phyloP scores from a whole-genome alignment of 2,888 invertebrate genomes.

The Clepsis dumicolana region DNA sequence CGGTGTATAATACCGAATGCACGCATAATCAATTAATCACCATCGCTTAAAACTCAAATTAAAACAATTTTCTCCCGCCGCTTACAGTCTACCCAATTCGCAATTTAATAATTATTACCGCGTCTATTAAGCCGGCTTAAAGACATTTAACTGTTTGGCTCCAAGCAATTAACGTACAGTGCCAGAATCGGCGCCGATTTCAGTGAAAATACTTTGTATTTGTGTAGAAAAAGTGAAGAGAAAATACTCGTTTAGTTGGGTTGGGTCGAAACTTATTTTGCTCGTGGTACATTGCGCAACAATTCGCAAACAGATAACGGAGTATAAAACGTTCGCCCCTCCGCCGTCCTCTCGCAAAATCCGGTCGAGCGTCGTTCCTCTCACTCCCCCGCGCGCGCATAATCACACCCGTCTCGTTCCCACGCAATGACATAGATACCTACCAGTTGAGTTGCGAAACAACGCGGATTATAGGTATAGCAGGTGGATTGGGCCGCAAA shows the following conservation, averaged over 20 bases:
- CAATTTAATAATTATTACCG: constrained; percentile 68
- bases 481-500: constrained; percentile 84
- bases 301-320: constrained; percentile 83
- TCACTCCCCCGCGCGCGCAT: constrained; percentile 53
- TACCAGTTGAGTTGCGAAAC: constrained; percentile 78
- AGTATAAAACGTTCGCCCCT: constrained; percentile 74
- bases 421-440: constrained; percentile 82
- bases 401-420: constrained; percentile 59
- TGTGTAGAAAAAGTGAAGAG: constrained; percentile 44
- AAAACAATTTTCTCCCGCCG: constrained; percentile 64
- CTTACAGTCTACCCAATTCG: constrained; percentile 69
- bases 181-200: constrained; percentile 50
- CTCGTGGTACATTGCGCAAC: constrained; percentile 80
- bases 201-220: constrained; percentile 48
- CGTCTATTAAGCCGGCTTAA: constrained; percentile 62
- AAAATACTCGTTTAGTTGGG: constrained; percentile 54
- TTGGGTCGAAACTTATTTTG: constrained; percentile 73
- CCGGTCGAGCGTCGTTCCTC: constrained; percentile 66
- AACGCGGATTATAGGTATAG: constrained; percentile 79
- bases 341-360: constrained; percentile 77
- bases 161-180: constrained; percentile 53
- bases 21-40: constrained; percentile 49
- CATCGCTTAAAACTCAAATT: constrained; percentile 50
- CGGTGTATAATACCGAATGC: constrained; percentile 42
- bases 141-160: constrained; percentile 55